A percentile compares a stretch with the other conserved stretches of the same genome.
Conservation (phyloP, 2,797 vertebrate species). For the Pogoniulus pusillus region DNA sequence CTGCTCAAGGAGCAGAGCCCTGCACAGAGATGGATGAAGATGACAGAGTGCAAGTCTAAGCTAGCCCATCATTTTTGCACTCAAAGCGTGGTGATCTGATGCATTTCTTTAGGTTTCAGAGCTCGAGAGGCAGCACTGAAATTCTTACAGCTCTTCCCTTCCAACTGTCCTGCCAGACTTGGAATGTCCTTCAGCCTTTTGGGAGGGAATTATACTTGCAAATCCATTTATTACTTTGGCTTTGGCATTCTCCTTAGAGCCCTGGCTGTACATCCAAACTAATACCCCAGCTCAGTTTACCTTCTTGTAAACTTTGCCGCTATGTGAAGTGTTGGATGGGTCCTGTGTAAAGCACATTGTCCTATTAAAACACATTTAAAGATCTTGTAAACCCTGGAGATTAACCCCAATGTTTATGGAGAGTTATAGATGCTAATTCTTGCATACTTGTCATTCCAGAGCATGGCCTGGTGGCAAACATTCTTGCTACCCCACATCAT, state of each 20-base stretch:
- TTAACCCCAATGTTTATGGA: constrained; percentile 63
- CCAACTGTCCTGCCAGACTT: neutral
- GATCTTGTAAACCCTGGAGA: constrained; percentile 67
- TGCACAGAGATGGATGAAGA: neutral
- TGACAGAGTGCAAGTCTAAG: neutral
- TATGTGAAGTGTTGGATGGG: constrained; percentile 40
- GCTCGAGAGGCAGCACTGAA: neutral
- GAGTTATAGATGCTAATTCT: constrained; percentile 65
- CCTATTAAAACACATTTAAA: constrained; percentile 62
- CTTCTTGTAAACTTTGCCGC: constrained; percentile 47
- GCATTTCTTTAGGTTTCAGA: neutral
- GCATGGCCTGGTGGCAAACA: constrained; percentile 35
- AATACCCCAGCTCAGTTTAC: constrained; percentile 31
- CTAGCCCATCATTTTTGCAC: neutral
- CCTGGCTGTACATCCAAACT: constrained; percentile 15
- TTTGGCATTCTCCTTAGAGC: constrained; percentile 45
- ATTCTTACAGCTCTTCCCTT: neutral
- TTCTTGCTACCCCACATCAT: neutral
- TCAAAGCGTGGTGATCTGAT: neutral
- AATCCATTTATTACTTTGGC: constrained; percentile 38
- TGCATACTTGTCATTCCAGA: constrained; percentile 63
- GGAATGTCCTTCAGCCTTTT: constrained; percentile 29
- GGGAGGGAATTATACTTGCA: constrained; percentile 46
- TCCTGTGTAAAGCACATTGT: constrained; percentile 37
- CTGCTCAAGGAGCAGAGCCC: neutral